phyloP scores from a whole-genome alignment of 2,797 vertebrate species.

The Enteromius unitaeniatus region DNA sequence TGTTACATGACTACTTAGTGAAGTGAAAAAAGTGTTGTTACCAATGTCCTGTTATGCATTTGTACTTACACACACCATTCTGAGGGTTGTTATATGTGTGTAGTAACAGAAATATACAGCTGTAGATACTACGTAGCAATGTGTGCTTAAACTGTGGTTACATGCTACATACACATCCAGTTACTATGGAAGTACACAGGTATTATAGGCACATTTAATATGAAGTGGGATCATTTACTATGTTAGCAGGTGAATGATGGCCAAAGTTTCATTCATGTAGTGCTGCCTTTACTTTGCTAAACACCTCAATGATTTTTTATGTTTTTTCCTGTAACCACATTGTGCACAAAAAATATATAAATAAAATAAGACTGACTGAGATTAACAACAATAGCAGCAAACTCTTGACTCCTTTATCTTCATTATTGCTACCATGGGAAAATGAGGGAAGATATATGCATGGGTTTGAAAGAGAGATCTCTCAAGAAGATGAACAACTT shows the following conservation, averaged over 20 bases:
- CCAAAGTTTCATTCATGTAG: not conserved
- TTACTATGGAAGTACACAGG: too few relatives aligned
- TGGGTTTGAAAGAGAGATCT: slow-evolving; percentile 3
- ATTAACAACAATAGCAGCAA: slow-evolving; percentile 40
- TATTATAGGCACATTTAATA: too few relatives aligned
- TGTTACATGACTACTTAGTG: too few relatives aligned
- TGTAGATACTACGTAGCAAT: too few relatives aligned
- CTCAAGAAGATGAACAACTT: slow-evolving; percentile 25
- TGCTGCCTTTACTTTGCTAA: not conserved
- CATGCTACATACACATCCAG: too few relatives aligned
- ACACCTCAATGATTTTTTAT: not conserved
- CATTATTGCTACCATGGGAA: not conserved
- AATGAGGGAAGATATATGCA: slow-evolving; percentile 1
- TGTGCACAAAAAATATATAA: not conserved
- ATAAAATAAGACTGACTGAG: slow-evolving; percentile 32
- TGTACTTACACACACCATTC: too few relatives aligned
- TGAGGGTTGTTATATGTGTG: too few relatives aligned
- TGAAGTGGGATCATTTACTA: too few relatives aligned
- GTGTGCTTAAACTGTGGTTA: too few relatives aligned
- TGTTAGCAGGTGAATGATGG: not conserved
- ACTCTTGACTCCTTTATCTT: slow-evolving; percentile 9
- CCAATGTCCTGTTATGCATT: too few relatives aligned
- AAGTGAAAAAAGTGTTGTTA: too few relatives aligned
- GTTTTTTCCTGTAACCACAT: not conserved
- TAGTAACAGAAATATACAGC: too few relatives aligned